Percentiles rank a stretch among this genome's conserved stretches.
These are phyloP conservation scores for Colletes latitarsis DNA, from an alignment of 1,140 invertebrate species.

Conservation along the genomic window DNA sequence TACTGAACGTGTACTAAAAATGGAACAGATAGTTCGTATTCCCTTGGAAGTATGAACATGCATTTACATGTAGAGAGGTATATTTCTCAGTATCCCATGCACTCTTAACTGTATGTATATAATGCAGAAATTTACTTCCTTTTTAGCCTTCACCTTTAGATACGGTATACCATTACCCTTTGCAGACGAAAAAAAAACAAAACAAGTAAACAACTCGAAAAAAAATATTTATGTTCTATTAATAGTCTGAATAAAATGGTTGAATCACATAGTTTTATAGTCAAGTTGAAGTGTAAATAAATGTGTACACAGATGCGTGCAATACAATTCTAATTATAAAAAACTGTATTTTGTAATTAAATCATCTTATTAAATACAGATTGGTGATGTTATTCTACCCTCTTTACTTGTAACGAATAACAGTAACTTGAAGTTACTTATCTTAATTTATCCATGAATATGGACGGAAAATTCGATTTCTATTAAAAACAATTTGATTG, in stretches of 20 bases:
- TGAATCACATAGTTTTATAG: background rate
- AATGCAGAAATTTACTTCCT: background rate
- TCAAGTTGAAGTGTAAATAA: background rate
- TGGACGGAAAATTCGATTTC: too few relatives aligned
- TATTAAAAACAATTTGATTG: too few relatives aligned
- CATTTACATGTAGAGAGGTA: too few relatives aligned
- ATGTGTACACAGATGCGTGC: background rate
- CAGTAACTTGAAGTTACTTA: too few relatives aligned
- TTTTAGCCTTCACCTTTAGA: conserved; percentile 9
- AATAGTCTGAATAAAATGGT: background rate
- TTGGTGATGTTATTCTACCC: too few relatives aligned
- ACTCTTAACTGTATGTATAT: background rate
- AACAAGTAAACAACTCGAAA: background rate
- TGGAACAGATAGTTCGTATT: background rate
- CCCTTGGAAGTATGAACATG: background rate
- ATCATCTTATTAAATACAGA: too few relatives aligned
- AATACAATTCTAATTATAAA: background rate
- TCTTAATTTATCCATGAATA: too few relatives aligned
- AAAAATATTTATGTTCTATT: background rate
- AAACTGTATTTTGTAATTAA: too few relatives aligned
- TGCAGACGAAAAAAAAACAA: background rate
- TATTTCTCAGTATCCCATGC: background rate
- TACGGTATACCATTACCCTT: background rate
- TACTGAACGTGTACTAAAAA: background rate
- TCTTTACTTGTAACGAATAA: too few relatives aligned